Evolutionary conservation across 2,888 invertebrate genomes (phyloP), one percentile per base, ranked within the genome.

Genomic region (Stegophylla sp.): DNA sequence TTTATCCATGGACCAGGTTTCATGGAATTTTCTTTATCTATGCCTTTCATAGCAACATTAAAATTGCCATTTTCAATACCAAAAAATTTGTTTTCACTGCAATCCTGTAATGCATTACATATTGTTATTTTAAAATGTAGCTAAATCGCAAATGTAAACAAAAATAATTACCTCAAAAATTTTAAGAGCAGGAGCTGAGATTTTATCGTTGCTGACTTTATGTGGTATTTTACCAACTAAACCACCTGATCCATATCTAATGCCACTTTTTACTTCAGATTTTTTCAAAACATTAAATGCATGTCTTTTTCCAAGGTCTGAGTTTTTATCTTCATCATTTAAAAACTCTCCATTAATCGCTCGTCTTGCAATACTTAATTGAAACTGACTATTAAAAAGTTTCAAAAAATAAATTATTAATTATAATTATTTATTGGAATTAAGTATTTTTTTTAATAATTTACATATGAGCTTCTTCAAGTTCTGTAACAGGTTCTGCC

Each of bases 401-500:
- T 71, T 28, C 41, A 26, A 82, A 82, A 43, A 13, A 13, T 17
- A 23, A 1, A 12, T 12, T 69, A 15, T 15, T 23, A 63, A 23
- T n/a, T 76, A 51, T 63, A 23, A 86, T 85, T 76, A 87, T 85
- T 15, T 85, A 34, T 7, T 5, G 7, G 7, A 34, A 34, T 7
- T 5, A 3, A 34, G 7, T 7, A 34, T 5, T 83, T 74, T 85
- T 86, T 34, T n/a, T n/a, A n/a, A 85, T 86, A 82, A 89, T 90
- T 88, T 88, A 92, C 89, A 90, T 90, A 85, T 94, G 92, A 1
- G 94, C 93, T 84, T 90, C 89, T 84, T 91, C 89, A 20, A 95
- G 87, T 85, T 92, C 92, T 83, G 94, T 92, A 56, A 90, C 87
- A 0, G 97, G 97, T 85, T 95, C 91, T 1, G 96, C 96, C 51